These are phyloP conservation scores for Hemithea aestivaria DNA, from an alignment of 2,888 invertebrate species.

Conservation along the genomic window DNA sequence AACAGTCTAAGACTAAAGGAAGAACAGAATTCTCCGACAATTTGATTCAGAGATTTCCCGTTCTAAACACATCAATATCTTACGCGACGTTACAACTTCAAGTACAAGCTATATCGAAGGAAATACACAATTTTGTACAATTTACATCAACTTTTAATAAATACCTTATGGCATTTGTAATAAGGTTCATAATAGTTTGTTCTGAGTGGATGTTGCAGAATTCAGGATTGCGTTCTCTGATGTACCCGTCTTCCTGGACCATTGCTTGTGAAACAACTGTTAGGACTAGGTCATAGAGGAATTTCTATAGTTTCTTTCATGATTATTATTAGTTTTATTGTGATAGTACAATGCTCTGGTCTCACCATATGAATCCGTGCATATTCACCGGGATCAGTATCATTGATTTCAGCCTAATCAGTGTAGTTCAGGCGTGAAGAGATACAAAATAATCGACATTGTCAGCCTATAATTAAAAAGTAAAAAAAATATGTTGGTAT, in stretches of 20 bases:
- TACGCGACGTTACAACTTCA: slow-evolving; percentile 11
- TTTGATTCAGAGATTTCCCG: slow-evolving; percentile 7
- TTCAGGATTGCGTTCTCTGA: slow-evolving; percentile 29
- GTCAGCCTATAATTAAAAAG: too few relatives aligned
- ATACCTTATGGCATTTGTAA: background rate
- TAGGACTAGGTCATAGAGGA: slow-evolving; percentile 34
- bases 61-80: slow-evolving; percentile 13
- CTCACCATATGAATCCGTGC: too few relatives aligned
- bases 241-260: slow-evolving; percentile 54
- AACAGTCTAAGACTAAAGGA: too few relatives aligned
- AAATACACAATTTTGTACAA: slow-evolving; percentile 12
- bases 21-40: background rate
- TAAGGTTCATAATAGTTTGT: slow-evolving; percentile 4
- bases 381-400: too few relatives aligned
- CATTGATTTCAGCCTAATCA: too few relatives aligned
- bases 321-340: too few relatives aligned
- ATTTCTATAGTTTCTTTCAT: too few relatives aligned
- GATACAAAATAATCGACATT: too few relatives aligned
- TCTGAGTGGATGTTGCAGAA: slow-evolving; percentile 9
- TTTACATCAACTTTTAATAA: background rate
- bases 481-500: too few relatives aligned
- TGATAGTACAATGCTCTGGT: too few relatives aligned
- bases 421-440: too few relatives aligned
- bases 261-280: slow-evolving; percentile 47
- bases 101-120: slow-evolving; percentile 16